phyloP scores from a whole-genome alignment of 2,113 vertebrate species.

The Triplophysa siluroides region DNA sequence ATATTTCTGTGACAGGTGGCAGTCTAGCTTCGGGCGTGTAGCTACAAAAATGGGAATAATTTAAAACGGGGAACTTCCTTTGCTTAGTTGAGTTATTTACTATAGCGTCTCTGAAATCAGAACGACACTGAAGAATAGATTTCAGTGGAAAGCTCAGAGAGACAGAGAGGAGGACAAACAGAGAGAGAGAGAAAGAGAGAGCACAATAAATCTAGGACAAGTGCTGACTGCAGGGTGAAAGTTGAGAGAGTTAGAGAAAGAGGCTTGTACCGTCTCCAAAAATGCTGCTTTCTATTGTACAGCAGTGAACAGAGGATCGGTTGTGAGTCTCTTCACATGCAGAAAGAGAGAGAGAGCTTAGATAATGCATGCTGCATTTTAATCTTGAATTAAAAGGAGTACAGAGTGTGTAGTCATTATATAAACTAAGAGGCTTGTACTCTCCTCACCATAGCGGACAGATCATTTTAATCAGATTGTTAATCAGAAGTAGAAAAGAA shows the following conservation, averaged over 20 bases:
- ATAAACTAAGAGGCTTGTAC: too few species aligned
- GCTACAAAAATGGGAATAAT: slow-evolving; percentile 29
- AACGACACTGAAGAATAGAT: slow-evolving; percentile 56
- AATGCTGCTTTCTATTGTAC: slow-evolving; percentile 53
- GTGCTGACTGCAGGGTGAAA: slow-evolving; percentile 71
- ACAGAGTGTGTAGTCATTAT: too few species aligned
- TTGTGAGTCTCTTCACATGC: slow-evolving; percentile 52
- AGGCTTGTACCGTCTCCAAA: slow-evolving; percentile 39
- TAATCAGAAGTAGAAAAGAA: too few species aligned
- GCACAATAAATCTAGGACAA: slow-evolving; percentile 73
- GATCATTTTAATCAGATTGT: too few species aligned
- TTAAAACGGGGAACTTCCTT: slow-evolving; percentile 22
- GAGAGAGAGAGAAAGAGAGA: neutral
- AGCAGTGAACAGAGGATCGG: slow-evolving; percentile 54
- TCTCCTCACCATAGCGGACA: too few species aligned
- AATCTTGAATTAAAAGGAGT: too few species aligned
- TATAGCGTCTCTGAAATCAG: slow-evolving; percentile 54
- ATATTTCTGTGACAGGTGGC: slow-evolving; percentile 22
- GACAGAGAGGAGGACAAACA: neutral
- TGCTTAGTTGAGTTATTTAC: slow-evolving; percentile 22
- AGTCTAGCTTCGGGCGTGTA: neutral
- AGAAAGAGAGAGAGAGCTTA: neutral
- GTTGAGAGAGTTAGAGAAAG: slow-evolving; percentile 55
- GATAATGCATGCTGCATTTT: too few species aligned
- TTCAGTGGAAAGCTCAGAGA: slow-evolving; percentile 3